Evolutionary conservation across 2,888 invertebrate genomes (phyloP).

Genomic region (Cabera pusaria): DNA sequence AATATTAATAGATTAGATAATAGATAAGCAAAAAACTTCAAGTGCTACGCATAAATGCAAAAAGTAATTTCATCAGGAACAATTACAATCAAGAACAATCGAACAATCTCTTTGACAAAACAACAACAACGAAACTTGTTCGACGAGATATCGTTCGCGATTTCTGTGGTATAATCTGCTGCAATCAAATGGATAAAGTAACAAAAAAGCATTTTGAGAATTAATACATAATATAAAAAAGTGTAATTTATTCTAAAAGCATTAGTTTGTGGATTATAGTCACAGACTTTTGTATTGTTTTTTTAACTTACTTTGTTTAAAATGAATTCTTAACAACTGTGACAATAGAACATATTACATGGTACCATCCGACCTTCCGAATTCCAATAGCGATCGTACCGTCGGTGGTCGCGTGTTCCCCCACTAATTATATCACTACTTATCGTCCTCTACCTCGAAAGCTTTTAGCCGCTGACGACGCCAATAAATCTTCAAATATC

Average conservation of each 20-base stretch:
- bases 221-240: too few relatives aligned
- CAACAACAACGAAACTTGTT: slow-evolving; percentile 3
- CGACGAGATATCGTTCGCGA: slow-evolving; percentile 11
- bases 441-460: slow-evolving; percentile 65
- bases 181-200: too few relatives aligned
- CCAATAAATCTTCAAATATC: slow-evolving; percentile 77
- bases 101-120: slow-evolving; percentile 4
- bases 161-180: too few relatives aligned
- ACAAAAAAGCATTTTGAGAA: too few relatives aligned
- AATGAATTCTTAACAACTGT: too few relatives aligned
- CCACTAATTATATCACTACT: slow-evolving; percentile 71
- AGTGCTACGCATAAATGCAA: not conserved
- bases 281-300: too few relatives aligned
- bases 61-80: slow-evolving; percentile 9
- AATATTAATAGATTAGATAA: too few relatives aligned
- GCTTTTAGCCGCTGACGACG: slow-evolving; percentile 72
- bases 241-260: too few relatives aligned
- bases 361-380: slow-evolving; percentile 20
- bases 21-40: not conserved
- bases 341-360: too few relatives aligned
- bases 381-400: slow-evolving; percentile 39
- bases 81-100: slow-evolving; percentile 8
- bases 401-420: slow-evolving; percentile 70
- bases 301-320: too few relatives aligned
- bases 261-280: too few relatives aligned